Evolutionary conservation across 2,797 vertebrate species (phyloP).

Genomic region (Mormyrus hasselquistii): DNA sequence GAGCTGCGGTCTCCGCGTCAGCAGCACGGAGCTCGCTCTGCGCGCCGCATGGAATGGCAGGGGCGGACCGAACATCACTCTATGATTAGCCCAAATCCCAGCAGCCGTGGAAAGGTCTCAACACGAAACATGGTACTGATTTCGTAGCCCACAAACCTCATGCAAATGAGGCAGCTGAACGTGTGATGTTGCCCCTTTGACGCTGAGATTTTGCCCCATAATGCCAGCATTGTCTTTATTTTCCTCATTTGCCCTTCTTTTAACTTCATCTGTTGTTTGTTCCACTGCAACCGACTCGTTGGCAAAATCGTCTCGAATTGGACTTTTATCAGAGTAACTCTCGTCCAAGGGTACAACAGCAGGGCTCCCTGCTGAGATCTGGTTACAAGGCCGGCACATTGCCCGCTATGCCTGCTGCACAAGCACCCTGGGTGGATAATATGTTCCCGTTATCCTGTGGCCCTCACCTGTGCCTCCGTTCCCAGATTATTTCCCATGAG

Average conservation of each 20-base stretch:
- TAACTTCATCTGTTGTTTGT: background rate
- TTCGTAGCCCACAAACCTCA: background rate
- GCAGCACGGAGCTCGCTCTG: background rate
- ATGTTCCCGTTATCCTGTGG: constrained; percentile 1
- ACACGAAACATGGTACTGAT: background rate
- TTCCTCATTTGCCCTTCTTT: background rate
- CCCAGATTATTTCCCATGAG: background rate
- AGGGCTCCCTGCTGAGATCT: background rate
- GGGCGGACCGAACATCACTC: background rate
- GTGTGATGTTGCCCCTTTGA: background rate
- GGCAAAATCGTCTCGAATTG: background rate
- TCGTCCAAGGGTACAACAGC: constrained; percentile 3
- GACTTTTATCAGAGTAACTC: background rate
- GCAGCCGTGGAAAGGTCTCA: background rate
- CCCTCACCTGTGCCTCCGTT: background rate
- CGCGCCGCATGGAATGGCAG: background rate
- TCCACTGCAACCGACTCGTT: background rate
- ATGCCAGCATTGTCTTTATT: background rate
- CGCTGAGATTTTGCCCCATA: background rate
- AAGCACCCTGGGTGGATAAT: background rate
- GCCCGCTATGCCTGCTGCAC: background rate
- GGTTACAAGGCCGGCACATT: background rate
- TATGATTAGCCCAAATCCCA: background rate
- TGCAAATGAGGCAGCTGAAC: background rate
- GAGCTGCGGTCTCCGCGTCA: background rate